These are phyloP conservation scores for Metellina segmentata DNA, from an alignment of 2,888 invertebrate species.

Conservation along the genomic window DNA sequence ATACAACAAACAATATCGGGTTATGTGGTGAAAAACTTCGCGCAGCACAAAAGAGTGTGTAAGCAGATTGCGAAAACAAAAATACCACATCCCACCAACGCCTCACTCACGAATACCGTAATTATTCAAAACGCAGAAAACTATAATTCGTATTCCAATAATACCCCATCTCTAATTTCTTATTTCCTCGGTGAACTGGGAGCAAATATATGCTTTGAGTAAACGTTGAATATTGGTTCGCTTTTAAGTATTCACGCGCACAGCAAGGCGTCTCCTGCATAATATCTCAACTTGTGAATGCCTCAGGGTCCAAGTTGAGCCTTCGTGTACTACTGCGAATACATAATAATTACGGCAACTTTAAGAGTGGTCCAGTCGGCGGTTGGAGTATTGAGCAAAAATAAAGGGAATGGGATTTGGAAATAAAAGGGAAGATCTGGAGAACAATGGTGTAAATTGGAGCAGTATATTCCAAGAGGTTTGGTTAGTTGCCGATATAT, in stretches of 20 bases:
- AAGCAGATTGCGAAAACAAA: background rate
- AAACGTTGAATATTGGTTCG: conserved; percentile 48
- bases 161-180: conserved; percentile 41
- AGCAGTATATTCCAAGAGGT: no score
- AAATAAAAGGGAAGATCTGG: background rate
- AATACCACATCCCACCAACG: background rate
- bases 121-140: conserved; percentile 46
- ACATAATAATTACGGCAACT: conserved; percentile 65
- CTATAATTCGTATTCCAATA: conserved; percentile 70
- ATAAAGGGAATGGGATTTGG: conserved; percentile 16
- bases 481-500: no score
- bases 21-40: background rate
- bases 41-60: background rate
- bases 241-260: conserved; percentile 58
- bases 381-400: conserved; percentile 9
- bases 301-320: conserved; percentile 28
- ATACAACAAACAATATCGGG: background rate
- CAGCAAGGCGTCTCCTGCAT: conserved; percentile 13
- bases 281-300: conserved; percentile 38
- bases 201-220: conserved; percentile 56
- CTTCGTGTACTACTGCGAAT: conserved; percentile 13
- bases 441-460: background rate
- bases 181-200: conserved; percentile 1
- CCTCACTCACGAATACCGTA: background rate
- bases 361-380: conserved; percentile 21